Base-by-base conservation (phyloP, 2,797 vertebrate species). In the Emydoidea blandingii region DNA sequence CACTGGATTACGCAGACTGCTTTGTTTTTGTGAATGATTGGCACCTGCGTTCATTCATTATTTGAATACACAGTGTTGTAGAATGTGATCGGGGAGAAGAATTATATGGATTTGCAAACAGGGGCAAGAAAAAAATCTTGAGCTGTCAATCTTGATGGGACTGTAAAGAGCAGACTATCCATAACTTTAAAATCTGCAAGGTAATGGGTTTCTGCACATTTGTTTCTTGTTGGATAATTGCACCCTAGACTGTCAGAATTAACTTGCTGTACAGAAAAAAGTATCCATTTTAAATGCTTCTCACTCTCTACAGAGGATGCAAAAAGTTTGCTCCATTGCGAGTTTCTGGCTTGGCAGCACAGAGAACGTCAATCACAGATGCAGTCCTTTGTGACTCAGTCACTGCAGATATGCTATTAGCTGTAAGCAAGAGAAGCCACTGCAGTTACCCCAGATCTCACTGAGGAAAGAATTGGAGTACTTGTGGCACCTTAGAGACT, bases 251-350 rank as follows among this genome's bases (percentile, higher is more conserved):
- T 76, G 76, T 81, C 87, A 8, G 0, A 52, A 34, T 1, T n/a
- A 47, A 41, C 90, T 86, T 86, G 89, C 85, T 83, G 29, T 29
- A 19, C 0, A 29, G 52, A 47, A 2, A 68, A 49, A 31, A 85
- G 90, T 86, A 31, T 16, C 34, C 49, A 85, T 2, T 5, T 78
- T 49, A 49, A 27, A 78, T 78, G 74, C 12, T 31, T 78, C 74
- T 78, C 57, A 21, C 18, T 81, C 34, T 52, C 85, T 92, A 25
- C 0, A 4, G 16, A 47, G 68, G 74, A 50, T 79, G 72, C 9
- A 27, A 15, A 15, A 5, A 79, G 62, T 1, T 57, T n/a, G 44
- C n/a, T 18, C 5, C 44, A 12, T 1, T 0, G 19, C 3, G n/a
- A 2, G 37, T 54, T 0, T 2, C 72, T 57, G 74, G 27, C 37